Evolutionary conservation across 2,113 vertebrate genomes (phyloP).

Genomic region (Narcine bancroftii): DNA sequence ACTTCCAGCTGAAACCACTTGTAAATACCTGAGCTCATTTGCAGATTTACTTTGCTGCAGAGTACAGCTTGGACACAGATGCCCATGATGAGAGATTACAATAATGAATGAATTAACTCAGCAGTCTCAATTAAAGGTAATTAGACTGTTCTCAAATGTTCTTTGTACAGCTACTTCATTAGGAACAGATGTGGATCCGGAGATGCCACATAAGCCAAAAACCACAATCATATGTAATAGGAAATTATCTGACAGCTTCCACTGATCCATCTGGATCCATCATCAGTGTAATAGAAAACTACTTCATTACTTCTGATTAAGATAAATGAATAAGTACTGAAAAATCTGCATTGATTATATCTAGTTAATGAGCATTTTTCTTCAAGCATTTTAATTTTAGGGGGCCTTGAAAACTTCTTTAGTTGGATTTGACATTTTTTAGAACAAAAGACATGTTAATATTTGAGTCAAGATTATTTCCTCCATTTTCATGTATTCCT

Average conservation of each 20-base stretch:
- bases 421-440: constrained; percentile 21
- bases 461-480: background rate
- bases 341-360: constrained; percentile 25
- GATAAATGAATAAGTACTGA: constrained; percentile 29
- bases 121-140: constrained; percentile 32
- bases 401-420: background rate
- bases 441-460: background rate
- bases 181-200: constrained; percentile 34
- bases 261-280: constrained; percentile 35
- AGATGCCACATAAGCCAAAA: constrained; percentile 30
- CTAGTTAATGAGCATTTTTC: constrained; percentile 24
- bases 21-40: background rate
- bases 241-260: constrained; percentile 23
- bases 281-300: constrained; percentile 17
- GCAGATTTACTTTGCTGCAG: background rate
- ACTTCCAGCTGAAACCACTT: background rate
- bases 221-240: constrained; percentile 35
- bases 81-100: constrained; percentile 19
- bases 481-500: background rate
- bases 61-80: constrained; percentile 29
- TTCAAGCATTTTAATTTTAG: background rate
- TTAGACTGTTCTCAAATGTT: constrained; percentile 26
- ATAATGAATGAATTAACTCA: constrained; percentile 32
- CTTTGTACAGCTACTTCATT: constrained; percentile 37
- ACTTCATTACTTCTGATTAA: constrained; percentile 36